A percentile compares a stretch with the other conserved stretches of the same genome.
Conservation (phyloP, 2,888 invertebrate species). For the Mystacides longicornis region DNA sequence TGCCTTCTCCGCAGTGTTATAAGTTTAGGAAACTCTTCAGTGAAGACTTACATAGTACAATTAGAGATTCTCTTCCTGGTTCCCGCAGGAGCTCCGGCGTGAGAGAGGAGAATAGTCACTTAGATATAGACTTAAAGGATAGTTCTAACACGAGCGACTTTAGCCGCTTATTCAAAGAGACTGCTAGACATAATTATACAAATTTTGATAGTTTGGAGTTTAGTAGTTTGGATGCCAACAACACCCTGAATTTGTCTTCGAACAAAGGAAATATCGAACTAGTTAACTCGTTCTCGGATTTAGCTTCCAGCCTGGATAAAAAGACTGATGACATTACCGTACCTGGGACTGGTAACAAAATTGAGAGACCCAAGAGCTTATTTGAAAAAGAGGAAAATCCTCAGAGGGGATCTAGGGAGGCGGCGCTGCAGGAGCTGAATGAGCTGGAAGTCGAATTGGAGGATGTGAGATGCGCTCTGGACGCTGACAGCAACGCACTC, state of each 20-base stretch:
- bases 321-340: not conserved
- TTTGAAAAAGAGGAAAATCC: slow-evolving; percentile 12
- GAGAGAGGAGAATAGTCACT: not conserved
- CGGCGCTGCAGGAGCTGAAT: slow-evolving; percentile 42
- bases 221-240: slow-evolving; percentile 2
- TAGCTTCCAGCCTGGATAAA: not conserved
- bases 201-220: slow-evolving; percentile 12
- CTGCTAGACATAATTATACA: slow-evolving; percentile 6
- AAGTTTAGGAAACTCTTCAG: not conserved
- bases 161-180: slow-evolving; percentile 18
- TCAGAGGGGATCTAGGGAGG: slow-evolving; percentile 34
- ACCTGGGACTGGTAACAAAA: not conserved
- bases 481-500: slow-evolving; percentile 45
- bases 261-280: not conserved
- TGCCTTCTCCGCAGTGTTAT: not conserved
- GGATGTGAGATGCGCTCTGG: slow-evolving; percentile 44
- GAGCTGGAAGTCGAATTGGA: slow-evolving; percentile 47
- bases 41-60: not conserved
- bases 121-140: slow-evolving; percentile 7
- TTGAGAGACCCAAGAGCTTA: slow-evolving; percentile 18
- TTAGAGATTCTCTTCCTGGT: not conserved
- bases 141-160: slow-evolving; percentile 21
- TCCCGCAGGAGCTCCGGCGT: not conserved
- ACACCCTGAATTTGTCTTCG: not conserved
- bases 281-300: not conserved